Evolutionary conservation across 2,888 invertebrate genomes (phyloP).

Genomic region (Alentia gelatinosa): DNA sequence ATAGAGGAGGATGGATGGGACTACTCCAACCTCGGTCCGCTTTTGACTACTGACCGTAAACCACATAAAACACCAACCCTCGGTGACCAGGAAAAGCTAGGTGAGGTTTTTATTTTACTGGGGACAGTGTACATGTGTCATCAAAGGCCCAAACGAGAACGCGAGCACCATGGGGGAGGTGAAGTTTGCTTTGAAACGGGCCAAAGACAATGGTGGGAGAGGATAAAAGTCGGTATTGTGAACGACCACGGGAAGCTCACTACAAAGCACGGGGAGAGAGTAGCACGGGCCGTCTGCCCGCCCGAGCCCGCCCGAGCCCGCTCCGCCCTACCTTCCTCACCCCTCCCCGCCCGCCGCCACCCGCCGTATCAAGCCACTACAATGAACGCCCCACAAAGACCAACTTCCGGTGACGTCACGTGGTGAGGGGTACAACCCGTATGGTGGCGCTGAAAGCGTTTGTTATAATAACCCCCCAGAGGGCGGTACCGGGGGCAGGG

Average conservation of each 20-base stretch:
- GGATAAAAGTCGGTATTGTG: neutral
- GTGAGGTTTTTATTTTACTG: too few species aligned
- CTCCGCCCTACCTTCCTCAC: too few species aligned
- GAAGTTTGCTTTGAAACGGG: neutral
- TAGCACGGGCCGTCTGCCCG: too few species aligned
- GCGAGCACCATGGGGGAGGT: neutral
- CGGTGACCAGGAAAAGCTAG: too few species aligned
- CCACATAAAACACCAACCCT: too few species aligned
- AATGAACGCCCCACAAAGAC: neutral
- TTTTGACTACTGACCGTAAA: too few species aligned
- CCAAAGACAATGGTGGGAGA: neutral
- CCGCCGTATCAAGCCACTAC: neutral
- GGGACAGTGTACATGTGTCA: too few species aligned
- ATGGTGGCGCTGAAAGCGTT: neutral
- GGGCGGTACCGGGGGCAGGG: neutral
- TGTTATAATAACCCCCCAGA: conserved; percentile 37
- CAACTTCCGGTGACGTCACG: neutral
- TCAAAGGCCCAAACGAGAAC: neutral
- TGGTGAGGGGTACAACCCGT: neutral
- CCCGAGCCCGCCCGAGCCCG: too few species aligned
- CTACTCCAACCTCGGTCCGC: too few species aligned
- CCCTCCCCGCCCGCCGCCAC: neutral
- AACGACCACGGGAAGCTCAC: neutral
- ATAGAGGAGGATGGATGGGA: too few species aligned
- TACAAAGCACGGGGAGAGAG: neutral